These are phyloP conservation scores for Mallotus villosus DNA, from an alignment of 2,797 vertebrate genomes.

Conservation along the genomic window DNA sequence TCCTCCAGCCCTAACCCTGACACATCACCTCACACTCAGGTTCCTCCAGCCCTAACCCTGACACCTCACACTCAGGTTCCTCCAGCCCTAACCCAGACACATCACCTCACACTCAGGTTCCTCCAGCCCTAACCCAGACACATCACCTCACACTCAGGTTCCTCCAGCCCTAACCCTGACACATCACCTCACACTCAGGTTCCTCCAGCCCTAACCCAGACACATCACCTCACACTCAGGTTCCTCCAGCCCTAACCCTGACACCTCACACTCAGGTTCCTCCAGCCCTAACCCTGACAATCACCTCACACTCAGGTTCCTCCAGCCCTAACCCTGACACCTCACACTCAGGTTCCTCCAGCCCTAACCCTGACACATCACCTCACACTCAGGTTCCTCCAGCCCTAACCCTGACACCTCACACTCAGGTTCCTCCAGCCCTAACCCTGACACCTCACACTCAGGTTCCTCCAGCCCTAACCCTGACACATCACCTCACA, in stretches of 20 bases:
- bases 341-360: constrained; percentile 55
- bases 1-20: constrained; percentile 61
- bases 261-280: constrained; percentile 43
- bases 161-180: constrained; percentile 61
- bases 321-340: constrained; percentile 61
- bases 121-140: constrained; percentile 61
- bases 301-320: constrained; percentile 43
- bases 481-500: constrained; percentile 40
- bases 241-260: constrained; percentile 61
- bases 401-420: constrained; percentile 53
- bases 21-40: constrained; percentile 41
- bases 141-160: constrained; percentile 40
- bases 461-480: constrained; percentile 59
- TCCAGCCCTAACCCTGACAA: constrained; percentile 60
- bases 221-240: constrained; percentile 41
- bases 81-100: constrained; percentile 60
- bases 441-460: too few relatives aligned
- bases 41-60: constrained; percentile 61
- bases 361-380: constrained; percentile 50
- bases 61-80: constrained; percentile 43
- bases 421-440: too few relatives aligned
- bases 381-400: constrained; percentile 53
- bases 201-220: constrained; percentile 61
- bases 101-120: constrained; percentile 40
- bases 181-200: constrained; percentile 40